Conservation (phyloP, 2,888 invertebrate species). For the Halictus quadricinctus region DNA sequence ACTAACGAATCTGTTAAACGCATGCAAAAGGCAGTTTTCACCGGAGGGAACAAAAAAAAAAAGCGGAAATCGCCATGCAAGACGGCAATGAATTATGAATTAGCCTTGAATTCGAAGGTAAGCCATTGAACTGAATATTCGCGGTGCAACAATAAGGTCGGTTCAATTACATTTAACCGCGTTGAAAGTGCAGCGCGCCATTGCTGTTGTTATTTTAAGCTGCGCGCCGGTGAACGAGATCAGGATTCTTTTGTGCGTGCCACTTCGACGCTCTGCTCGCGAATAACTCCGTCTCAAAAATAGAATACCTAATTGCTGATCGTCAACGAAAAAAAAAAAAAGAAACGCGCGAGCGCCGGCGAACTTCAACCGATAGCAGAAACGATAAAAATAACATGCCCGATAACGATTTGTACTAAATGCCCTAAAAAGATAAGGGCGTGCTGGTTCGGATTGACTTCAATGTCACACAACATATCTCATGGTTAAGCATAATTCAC, state of each 20-base stretch:
- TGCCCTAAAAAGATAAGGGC: conserved; percentile 13
- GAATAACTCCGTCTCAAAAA: neutral
- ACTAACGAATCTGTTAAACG: conserved; percentile 8
- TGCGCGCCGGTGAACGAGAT: conserved; percentile 8
- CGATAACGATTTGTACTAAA: conserved; percentile 3
- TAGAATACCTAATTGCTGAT: neutral
- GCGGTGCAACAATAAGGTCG: conserved; percentile 46
- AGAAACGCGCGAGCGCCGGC: neutral
- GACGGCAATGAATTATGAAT: conserved; percentile 53
- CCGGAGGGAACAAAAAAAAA: neutral
- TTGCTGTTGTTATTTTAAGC: conserved; percentile 39
- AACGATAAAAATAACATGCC: neutral
- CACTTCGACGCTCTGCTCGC: neutral
- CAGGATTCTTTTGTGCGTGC: conserved; percentile 18
- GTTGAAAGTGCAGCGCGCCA: conserved; percentile 41
- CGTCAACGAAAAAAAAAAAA: neutral
- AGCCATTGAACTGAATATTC: conserved; percentile 46
- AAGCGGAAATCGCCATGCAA: conserved; percentile 10
- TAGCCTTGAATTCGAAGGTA: conserved; percentile 54
- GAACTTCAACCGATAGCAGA: neutral
- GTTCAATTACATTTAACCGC: conserved; percentile 53
- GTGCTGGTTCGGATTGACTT: neutral
- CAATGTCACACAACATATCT: neutral
- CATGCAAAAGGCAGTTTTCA: conserved; percentile 12
- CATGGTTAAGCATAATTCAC: neutral